Evolutionary conservation across 2,888 invertebrate genomes (phyloP).

Genomic region (Arctia plantaginis): DNA sequence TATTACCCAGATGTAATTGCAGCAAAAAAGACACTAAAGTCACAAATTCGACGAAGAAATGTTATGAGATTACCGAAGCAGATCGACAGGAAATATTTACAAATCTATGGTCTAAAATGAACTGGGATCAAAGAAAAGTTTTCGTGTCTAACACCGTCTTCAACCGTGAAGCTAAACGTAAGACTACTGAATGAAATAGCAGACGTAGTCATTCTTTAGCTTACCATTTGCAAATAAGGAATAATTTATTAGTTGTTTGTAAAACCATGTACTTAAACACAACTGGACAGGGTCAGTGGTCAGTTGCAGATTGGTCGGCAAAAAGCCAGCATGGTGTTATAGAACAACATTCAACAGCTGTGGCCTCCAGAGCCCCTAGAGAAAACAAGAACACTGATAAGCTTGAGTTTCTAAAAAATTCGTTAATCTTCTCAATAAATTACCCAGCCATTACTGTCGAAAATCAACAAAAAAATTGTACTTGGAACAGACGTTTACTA

Average conservation of each 20-base stretch:
- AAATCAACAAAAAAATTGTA: conserved; percentile 12
- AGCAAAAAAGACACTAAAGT: not conserved
- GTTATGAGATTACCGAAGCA: conserved; percentile 4
- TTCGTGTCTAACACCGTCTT: conserved; percentile 1
- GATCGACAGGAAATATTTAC: conserved; percentile 2
- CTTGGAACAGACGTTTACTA: conserved; percentile 15
- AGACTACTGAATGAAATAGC: conserved; percentile 11
- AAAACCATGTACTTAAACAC: conserved; percentile 15
- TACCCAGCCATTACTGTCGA: conserved; percentile 15
- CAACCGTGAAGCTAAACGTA: not conserved
- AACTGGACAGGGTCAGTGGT: conserved; percentile 3
- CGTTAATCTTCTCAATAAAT: conserved; percentile 14
- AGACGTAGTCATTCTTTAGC: conserved; percentile 14
- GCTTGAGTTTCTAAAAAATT: conserved; percentile 7
- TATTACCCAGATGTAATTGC: conserved; percentile 4
- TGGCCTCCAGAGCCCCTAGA: too few relatives aligned
- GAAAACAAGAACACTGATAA: not conserved
- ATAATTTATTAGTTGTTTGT: conserved; percentile 18
- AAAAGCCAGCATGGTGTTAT: not conserved
- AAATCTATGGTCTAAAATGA: conserved; percentile 3
- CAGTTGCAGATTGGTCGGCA: too few relatives aligned
- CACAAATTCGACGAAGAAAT: conserved; percentile 3
- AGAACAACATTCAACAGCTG: conserved; percentile 1
- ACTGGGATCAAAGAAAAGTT: conserved; percentile 1
- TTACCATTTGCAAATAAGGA: conserved; percentile 16